Conservation (phyloP, 2,888 invertebrate species). For the Ophion ventricosus region DNA sequence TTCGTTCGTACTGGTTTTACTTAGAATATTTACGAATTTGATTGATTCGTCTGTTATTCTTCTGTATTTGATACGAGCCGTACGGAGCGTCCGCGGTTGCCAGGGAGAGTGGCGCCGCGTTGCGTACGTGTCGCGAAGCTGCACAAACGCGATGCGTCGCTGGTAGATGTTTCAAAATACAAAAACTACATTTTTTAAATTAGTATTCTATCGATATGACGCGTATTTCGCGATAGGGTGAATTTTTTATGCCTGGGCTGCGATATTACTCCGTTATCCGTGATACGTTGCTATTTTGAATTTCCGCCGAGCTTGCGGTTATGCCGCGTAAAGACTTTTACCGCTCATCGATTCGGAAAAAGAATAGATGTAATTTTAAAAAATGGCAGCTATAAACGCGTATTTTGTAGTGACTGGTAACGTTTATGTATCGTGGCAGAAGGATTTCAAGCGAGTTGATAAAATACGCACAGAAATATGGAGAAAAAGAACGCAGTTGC, state of each 20-base stretch:
- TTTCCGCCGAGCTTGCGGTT: background rate
- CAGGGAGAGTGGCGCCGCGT: background rate
- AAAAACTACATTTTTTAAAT: no score
- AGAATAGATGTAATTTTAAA: no score
- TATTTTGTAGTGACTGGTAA: background rate
- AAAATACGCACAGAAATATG: background rate
- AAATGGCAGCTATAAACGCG: no score
- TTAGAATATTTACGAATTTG: background rate
- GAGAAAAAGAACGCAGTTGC: background rate
- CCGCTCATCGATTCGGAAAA: no score
- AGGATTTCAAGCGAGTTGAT: no score
- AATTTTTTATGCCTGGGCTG: background rate
- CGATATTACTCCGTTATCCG: background rate
- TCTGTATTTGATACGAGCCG: background rate
- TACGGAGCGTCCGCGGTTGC: background rate
- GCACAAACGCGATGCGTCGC: no score
- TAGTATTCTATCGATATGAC: background rate
- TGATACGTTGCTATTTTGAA: background rate
- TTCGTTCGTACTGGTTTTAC: background rate
- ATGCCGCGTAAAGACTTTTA: background rate
- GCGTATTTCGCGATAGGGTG: background rate
- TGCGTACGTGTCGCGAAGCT: background rate
- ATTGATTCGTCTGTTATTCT: background rate
- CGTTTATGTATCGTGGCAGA: no score
- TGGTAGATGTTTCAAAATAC: no score